Evolutionary conservation across 2,113 vertebrate species (phyloP).

Genomic region (Hirundichthys speculiger): DNA sequence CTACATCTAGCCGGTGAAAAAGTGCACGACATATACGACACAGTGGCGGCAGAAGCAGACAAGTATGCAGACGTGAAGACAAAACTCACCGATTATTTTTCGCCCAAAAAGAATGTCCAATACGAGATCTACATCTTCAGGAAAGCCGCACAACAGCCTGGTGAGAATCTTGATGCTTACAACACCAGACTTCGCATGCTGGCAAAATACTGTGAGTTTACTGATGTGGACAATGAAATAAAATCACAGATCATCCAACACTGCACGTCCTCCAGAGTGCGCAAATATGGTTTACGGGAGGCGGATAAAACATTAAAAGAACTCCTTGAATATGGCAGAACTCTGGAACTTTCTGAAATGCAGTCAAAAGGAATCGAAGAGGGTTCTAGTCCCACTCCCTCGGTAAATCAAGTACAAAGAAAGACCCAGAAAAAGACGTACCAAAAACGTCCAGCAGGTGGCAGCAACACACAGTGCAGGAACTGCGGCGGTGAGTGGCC

Average conservation of each 20-base stretch:
- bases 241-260: constrained; percentile 28
- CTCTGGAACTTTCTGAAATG: too few species aligned
- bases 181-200: constrained; percentile 24
- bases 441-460: too few species aligned
- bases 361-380: too few species aligned
- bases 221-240: constrained; percentile 14
- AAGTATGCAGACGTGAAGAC: background rate
- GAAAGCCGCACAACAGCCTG: background rate
- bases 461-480: too few species aligned
- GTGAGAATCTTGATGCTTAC: too few species aligned
- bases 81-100: background rate
- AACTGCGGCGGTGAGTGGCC: too few species aligned
- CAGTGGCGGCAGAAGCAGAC: background rate
- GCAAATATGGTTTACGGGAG: too few species aligned
- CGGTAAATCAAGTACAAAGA: too few species aligned
- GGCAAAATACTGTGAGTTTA: constrained; percentile 34
- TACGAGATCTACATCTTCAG: background rate
- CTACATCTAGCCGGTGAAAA: background rate
- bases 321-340: too few species aligned
- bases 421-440: too few species aligned
- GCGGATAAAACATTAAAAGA: too few species aligned
- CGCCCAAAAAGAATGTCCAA: background rate
- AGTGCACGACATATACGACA: background rate
- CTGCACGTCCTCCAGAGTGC: constrained; percentile 26
- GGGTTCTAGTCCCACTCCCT: too few species aligned